Evolutionary conservation across 2,888 invertebrate species (phyloP), one percentile per base, ranked within the genome.

Genomic region (Amphipoea oculea): DNA sequence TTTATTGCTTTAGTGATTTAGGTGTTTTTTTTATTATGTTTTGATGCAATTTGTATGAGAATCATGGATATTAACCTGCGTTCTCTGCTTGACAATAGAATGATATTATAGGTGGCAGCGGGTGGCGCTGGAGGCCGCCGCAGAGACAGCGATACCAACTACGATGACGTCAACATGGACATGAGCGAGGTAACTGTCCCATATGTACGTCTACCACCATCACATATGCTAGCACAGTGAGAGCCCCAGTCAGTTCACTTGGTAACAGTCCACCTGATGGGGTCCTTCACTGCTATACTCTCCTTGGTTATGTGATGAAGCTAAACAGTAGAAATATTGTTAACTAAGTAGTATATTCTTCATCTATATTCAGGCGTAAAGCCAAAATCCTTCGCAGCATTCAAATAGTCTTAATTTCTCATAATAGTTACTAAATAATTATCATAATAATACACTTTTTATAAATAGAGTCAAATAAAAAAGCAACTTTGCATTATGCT

Each of bases 131-230:
- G 91, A 86, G 85, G 86, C 68, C 92, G 95, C 74, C 95, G 96
- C 76, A 96, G 96, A 74, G 96, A 97, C 69, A 97, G 97, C 81
- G 98, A 98, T 92, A 98, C 97, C 81, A 98, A 98, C 95, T 98
- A 98, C 92, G 98, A 98, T 89, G 97, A 98, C 88, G 98, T 98
- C 84, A 98, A 98, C 93, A 98, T 98, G 98, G 98, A 98, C 90
- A 97, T 98, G 97, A 98, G 98, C 96, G 98, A 98, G 97, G 98
- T 97, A 97, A 95, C 87, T 96, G 91, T 86, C 81, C 48, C 63
- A 48, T 79, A 78, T 78, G 57, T 84, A 76, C 77, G 63, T 71
- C 79, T 72, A 78, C 57, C 69, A 78, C 68, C 73, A 72, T 82
- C 82, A 84, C 85, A 81, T 79, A 79, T 77, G 67, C 68, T 87